These are phyloP conservation scores for Astatotilapia flaviijosephi DNA, from an alignment of 2,113 vertebrate genomes.

Conservation along the genomic window DNA sequence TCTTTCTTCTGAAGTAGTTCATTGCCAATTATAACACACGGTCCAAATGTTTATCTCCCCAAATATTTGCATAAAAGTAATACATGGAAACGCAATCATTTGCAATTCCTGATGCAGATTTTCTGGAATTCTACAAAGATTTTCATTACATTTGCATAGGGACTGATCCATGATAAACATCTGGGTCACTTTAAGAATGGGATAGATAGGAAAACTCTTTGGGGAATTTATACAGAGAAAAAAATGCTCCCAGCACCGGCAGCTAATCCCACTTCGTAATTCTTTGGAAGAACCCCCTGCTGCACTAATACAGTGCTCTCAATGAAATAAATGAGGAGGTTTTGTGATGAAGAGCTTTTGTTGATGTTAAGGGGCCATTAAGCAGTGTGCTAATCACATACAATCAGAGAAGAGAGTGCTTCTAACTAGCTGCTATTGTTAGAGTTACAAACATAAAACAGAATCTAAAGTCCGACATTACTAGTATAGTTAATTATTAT, in stretches of 20 bases:
- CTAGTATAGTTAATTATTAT: background rate
- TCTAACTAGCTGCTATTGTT: background rate
- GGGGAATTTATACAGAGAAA: background rate
- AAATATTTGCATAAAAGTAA: background rate
- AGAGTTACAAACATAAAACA: background rate
- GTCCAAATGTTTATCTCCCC: background rate
- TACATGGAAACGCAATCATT: background rate
- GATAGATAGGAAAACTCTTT: background rate
- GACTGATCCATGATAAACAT: background rate
- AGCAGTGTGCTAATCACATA: background rate
- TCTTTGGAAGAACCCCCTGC: background rate
- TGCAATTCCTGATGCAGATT: background rate
- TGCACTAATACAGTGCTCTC: background rate
- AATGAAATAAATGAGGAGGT: background rate
- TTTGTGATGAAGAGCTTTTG: background rate
- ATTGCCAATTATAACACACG: background rate
- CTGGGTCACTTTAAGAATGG: background rate
- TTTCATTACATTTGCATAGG: background rate
- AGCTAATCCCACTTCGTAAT: slow-evolving; percentile 15
- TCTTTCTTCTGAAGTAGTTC: background rate
- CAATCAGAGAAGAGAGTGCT: background rate
- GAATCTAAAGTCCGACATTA: background rate
- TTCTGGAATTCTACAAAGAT: background rate
- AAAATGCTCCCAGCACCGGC: background rate
- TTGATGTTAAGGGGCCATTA: background rate